phyloP scores from a whole-genome alignment of 1,140 invertebrate genomes.

The Hermatobates lingyangjiaoensis region DNA sequence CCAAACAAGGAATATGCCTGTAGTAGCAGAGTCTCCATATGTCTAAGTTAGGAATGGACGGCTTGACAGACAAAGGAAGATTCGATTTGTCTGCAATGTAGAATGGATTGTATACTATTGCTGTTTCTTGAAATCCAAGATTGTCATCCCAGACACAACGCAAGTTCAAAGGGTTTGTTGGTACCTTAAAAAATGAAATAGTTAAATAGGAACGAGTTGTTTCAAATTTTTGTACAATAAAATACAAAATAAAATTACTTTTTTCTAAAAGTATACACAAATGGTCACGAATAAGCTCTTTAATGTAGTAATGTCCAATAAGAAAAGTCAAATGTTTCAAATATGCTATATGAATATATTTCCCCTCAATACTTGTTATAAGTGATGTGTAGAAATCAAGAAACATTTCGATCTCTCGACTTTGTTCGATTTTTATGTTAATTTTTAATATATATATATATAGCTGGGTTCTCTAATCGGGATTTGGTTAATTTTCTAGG shows the following conservation, averaged over 20 bases:
- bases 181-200: conserved; percentile 25
- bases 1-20: conserved; percentile 63
- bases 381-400: too few relatives aligned
- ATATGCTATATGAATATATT: neutral
- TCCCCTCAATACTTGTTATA: neutral
- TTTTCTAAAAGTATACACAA: neutral
- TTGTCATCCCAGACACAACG: conserved; percentile 69
- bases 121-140: conserved; percentile 53
- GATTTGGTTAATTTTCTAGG: too few relatives aligned
- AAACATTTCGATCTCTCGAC: too few relatives aligned
- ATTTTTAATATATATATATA: too few relatives aligned
- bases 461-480: too few relatives aligned
- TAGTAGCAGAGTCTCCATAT: conserved; percentile 82
- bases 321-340: neutral
- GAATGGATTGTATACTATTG: conserved; percentile 60
- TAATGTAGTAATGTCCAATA: neutral
- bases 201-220: neutral
- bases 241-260: neutral
- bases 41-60: conserved; percentile 36
- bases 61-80: conserved; percentile 22
- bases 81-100: conserved; percentile 22
- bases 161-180: conserved; percentile 33
- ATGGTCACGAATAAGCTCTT: neutral
- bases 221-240: neutral
- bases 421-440: too few relatives aligned